phyloP scores from a whole-genome alignment of 2,888 invertebrate species.

The Physocephala rufipes region DNA sequence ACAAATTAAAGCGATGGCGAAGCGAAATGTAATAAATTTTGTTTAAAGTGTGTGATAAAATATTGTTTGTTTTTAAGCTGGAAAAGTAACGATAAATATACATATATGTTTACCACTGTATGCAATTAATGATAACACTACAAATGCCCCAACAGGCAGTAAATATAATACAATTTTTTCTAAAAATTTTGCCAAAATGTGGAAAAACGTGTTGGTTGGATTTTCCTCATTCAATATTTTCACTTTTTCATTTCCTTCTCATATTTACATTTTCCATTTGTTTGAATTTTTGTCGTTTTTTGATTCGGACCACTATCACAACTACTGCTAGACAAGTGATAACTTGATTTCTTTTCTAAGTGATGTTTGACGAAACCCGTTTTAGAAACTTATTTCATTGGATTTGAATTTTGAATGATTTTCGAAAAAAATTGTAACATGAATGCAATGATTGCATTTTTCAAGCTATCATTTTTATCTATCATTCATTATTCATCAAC shows the following conservation, averaged over 20 bases:
- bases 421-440: no score
- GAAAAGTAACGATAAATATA: background rate
- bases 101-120: background rate
- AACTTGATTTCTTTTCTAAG: no score
- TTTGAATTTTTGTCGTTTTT: no score
- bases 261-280: background rate
- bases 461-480: no score
- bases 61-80: background rate
- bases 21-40: conserved; percentile 25
- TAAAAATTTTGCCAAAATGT: background rate
- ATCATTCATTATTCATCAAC: no score
- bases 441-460: no score
- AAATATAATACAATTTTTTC: no score
- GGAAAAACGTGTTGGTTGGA: background rate
- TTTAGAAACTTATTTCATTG: no score
- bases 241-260: background rate
- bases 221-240: background rate
- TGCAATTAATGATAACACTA: background rate
- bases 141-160: background rate
- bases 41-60: conserved; percentile 27
- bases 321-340: no score
- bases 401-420: background rate
- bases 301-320: no score
- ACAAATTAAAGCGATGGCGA: conserved; percentile 18
- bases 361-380: background rate